phyloP scores from a whole-genome alignment of 92 coral and sea anemone genomes.

The Ricordea florida region DNA sequence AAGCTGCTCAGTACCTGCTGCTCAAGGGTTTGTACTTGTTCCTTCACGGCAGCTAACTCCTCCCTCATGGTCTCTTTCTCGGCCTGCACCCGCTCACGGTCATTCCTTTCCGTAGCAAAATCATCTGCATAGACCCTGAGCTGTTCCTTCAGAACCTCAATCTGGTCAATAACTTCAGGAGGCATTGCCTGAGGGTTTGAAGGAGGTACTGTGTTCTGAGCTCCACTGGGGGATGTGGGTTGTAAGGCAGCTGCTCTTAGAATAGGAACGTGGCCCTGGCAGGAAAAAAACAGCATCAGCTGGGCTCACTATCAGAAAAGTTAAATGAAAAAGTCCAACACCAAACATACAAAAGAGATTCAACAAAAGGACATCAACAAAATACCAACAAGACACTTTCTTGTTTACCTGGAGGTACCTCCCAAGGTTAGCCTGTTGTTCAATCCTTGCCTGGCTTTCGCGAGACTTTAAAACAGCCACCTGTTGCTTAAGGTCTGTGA shows the following conservation, averaged over 20 bases:
- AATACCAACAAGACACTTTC: no score
- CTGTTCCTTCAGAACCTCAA: slow-evolving; percentile 91
- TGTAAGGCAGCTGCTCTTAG: background rate
- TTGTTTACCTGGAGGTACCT: no score
- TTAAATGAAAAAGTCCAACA: no score
- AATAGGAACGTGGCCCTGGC: slow-evolving; percentile 2
- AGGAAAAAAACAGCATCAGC: no score
- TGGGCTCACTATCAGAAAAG: no score
- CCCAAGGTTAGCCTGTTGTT: no score
- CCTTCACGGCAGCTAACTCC: slow-evolving; percentile 62
- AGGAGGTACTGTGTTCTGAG: background rate
- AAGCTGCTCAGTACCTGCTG: slow-evolving; percentile 69
- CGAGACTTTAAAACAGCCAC: slow-evolving; percentile 40
- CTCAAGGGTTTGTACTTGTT: slow-evolving; percentile 64
- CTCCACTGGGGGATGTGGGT: background rate
- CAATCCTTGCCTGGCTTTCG: slow-evolving; percentile 21
- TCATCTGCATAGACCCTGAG: slow-evolving; percentile 89
- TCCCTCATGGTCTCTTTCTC: slow-evolving; percentile 75
- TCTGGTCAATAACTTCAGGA: slow-evolving; percentile 64
- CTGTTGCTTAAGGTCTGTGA: slow-evolving; percentile 66
- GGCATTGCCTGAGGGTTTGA: slow-evolving; percentile 36
- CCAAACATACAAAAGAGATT: no score
- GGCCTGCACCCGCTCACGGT: slow-evolving; percentile 90
- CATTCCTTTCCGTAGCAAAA: slow-evolving; percentile 82
- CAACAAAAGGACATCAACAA: no score